phyloP scores from a whole-genome alignment of 2,888 invertebrate species.

The Ennomos fuscantarius region DNA sequence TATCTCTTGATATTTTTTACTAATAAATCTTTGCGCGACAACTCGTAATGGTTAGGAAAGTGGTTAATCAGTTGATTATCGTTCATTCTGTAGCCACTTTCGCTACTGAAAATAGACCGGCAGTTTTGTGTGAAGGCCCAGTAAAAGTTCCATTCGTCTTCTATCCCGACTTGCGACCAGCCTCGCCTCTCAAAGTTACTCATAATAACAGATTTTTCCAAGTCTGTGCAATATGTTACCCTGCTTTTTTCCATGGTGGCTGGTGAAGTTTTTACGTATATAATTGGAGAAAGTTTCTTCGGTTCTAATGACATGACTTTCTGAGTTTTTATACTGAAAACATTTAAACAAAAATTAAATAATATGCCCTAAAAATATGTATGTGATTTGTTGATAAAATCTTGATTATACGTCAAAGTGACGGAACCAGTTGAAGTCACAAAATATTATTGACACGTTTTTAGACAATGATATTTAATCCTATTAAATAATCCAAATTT shows the following conservation, averaged over 20 bases:
- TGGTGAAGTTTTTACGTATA: constrained; percentile 46
- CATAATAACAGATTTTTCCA: constrained; percentile 96
- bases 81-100: constrained; percentile 95
- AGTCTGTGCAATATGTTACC: constrained; percentile 89
- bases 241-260: constrained; percentile 52
- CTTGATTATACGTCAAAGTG: too few species aligned
- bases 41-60: constrained; percentile 97
- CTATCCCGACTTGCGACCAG: constrained; percentile 93
- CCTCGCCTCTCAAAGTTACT: constrained; percentile 97
- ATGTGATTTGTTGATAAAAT: background rate
- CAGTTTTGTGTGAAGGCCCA: constrained; percentile 98
- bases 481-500: too few species aligned
- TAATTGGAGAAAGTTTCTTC: constrained; percentile 48
- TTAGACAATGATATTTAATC: too few species aligned
- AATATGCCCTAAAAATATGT: constrained; percentile 3
- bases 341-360: constrained; percentile 31
- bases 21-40: constrained; percentile 97
- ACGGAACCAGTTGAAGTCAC: too few species aligned
- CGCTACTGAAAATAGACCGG: constrained; percentile 95
- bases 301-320: constrained; percentile 47
- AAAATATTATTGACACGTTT: too few species aligned
- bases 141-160: constrained; percentile 98
- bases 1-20: constrained; percentile 98
- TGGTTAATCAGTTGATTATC: constrained; percentile 98
- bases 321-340: constrained; percentile 25